Conservation (phyloP, 2,113 vertebrate genomes). For the Labeo catla region DNA sequence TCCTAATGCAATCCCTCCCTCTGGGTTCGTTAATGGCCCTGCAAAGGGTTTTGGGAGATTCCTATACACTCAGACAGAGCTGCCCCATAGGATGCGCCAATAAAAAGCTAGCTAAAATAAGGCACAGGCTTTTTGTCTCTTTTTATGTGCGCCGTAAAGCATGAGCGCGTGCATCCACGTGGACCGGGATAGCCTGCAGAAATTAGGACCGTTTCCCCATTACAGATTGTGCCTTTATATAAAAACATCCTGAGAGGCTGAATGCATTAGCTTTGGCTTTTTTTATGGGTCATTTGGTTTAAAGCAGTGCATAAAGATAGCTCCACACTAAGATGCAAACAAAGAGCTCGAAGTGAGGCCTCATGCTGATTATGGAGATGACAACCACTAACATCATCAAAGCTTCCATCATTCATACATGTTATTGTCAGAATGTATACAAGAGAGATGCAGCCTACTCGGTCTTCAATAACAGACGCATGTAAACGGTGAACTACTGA, state of each 20-base stretch:
- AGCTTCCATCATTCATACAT: not conserved
- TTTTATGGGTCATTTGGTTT: constrained; percentile 47
- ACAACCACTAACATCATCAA: not conserved
- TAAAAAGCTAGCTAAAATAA: constrained; percentile 41
- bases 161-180: constrained; percentile 6
- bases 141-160: constrained; percentile 24
- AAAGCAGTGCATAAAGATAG: constrained; percentile 32
- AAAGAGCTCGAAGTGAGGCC: not conserved
- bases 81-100: constrained; percentile 27
- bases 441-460: not conserved
- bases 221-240: constrained; percentile 27
- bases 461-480: not conserved
- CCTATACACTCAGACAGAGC: constrained; percentile 13
- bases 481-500: not conserved
- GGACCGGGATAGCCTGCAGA: constrained; percentile 31
- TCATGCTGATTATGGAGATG: constrained; percentile 20
- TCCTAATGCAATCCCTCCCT: constrained; percentile 26
- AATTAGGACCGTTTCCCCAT: not conserved
- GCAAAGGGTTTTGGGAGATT: constrained; percentile 17
- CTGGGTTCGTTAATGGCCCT: constrained; percentile 20
- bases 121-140: not conserved
- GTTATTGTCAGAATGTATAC: not conserved
- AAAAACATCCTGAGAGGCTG: constrained; percentile 37
- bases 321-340: not conserved
- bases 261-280: constrained; percentile 43